These are phyloP conservation scores for Mormyrus lacerda DNA, from an alignment of 2,113 vertebrate species.

Conservation along the genomic window DNA sequence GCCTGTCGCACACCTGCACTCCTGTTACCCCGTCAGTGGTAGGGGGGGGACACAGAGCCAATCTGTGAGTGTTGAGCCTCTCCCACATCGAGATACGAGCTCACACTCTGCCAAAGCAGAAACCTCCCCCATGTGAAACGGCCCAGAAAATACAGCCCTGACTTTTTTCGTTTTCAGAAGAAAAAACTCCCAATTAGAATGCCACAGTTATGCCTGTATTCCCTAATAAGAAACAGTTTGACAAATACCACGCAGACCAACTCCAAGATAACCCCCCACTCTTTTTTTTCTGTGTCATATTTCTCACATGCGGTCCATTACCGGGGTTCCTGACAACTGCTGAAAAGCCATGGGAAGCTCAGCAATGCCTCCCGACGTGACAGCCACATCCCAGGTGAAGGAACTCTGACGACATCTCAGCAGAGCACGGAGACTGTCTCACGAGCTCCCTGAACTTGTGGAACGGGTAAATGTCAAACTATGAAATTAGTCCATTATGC, in stretches of 20 bases:
- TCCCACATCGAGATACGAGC: background rate
- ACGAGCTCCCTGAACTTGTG: background rate
- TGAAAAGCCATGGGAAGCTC: background rate
- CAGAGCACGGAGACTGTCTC: background rate
- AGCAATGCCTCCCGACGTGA: background rate
- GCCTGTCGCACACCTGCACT: background rate
- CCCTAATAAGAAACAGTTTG: conserved; percentile 33
- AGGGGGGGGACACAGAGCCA: background rate
- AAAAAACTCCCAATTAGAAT: conserved; percentile 20
- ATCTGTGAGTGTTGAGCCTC: background rate
- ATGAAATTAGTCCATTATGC: background rate
- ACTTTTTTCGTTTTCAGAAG: background rate
- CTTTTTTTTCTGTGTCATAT: background rate
- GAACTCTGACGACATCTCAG: background rate
- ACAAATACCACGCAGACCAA: conserved; percentile 27
- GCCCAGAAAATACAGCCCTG: conserved; percentile 3
- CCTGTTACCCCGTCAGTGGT: background rate
- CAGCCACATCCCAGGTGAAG: background rate
- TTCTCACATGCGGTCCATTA: conserved; percentile 17
- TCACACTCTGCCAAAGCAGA: background rate
- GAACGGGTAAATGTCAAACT: background rate
- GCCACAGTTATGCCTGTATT: conserved; percentile 24
- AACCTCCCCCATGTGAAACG: background rate
- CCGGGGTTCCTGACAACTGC: background rate
- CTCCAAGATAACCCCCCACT: background rate